A percentile compares a stretch with the other conserved stretches of the same genome.
Evolutionary conservation across 2,888 invertebrate species (phyloP).

Genomic region (Chelonus formosanus): DNA sequence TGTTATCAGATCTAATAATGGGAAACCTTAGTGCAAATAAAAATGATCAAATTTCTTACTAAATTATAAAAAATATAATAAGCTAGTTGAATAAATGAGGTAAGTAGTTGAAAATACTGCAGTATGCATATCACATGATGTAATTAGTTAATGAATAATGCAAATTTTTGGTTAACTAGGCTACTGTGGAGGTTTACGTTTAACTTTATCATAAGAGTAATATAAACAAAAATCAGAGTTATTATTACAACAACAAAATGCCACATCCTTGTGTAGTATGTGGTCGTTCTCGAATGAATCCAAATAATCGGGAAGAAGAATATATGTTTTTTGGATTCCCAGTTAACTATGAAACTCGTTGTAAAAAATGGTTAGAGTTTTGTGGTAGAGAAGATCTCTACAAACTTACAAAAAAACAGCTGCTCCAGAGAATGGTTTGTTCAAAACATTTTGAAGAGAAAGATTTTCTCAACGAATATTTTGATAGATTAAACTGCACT

Average conservation of each 20-base stretch:
- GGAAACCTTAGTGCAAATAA: too few species aligned
- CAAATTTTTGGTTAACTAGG: too few species aligned
- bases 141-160: too few species aligned
- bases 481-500: constrained; percentile 56
- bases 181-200: too few species aligned
- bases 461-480: constrained; percentile 59
- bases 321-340: constrained; percentile 64
- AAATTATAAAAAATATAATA: too few species aligned
- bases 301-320: constrained; percentile 61
- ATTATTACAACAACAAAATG: constrained; percentile 46
- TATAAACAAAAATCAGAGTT: not conserved
- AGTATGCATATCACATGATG: too few species aligned
- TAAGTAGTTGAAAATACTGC: too few species aligned
- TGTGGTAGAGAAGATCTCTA: constrained; percentile 62
- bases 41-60: too few species aligned
- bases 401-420: constrained; percentile 60
- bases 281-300: constrained; percentile 63
- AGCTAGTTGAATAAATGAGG: too few species aligned
- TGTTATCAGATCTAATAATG: too few species aligned
- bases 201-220: not conserved
- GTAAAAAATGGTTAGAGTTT: constrained; percentile 61
- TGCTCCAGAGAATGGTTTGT: constrained; percentile 62
- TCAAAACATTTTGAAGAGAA: constrained; percentile 59
- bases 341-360: constrained; percentile 59
- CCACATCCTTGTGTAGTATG: constrained; percentile 64